Base-by-base conservation (phyloP, 2,888 invertebrate species). In the Auanema sp. region DNA sequence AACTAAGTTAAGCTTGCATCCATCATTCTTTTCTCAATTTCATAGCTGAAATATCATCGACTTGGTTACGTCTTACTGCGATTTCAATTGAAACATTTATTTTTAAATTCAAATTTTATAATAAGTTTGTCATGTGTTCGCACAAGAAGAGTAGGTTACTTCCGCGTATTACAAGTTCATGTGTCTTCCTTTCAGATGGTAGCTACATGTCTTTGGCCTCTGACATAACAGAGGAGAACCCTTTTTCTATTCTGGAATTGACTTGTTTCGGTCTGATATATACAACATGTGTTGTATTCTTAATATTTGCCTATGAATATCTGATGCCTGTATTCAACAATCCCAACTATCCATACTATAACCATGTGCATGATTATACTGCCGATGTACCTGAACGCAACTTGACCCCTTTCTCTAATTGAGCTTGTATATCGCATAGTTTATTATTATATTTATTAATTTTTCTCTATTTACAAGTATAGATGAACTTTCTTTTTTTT, bases 291-390 rank as follows among this genome's bases (percentile, higher is more conserved):
- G 77, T 78, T 1, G 50, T 75, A 2, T n/a, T 67, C 18, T 60
- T 78, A 10, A 69, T 77, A 44, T 16, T 71, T 21, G 61, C 72
- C 57, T 78, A 68, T 52, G 78, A 78, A 59, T 58, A 63, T n/a
- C 54, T 77, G 42, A 77, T 75, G 76, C 79, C 79, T 3, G 76
- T 78, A 12, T 69, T 76, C 66, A 69, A 77, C 64, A 78, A 77
- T 66, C 75, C 78, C 12, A 66, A 64, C 5, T 78, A 79, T 67
- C 79, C 79, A 8, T 72, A 75, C 64, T 77, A 76, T 65, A 78
- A 77, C 41, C 57, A 62, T 12, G 52, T 43, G 5, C 44, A 56
- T 5, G 12, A 43, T 11, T 44, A 58, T 24, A 14, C 58, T 23
- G 50, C 50, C 16, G 24, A 50, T 50, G 50, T 50, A 23, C 50